Evolutionary conservation across 2,888 invertebrate species (phyloP), one percentile per base, ranked within the genome.

Genomic region (Anthoptus insignis): DNA sequence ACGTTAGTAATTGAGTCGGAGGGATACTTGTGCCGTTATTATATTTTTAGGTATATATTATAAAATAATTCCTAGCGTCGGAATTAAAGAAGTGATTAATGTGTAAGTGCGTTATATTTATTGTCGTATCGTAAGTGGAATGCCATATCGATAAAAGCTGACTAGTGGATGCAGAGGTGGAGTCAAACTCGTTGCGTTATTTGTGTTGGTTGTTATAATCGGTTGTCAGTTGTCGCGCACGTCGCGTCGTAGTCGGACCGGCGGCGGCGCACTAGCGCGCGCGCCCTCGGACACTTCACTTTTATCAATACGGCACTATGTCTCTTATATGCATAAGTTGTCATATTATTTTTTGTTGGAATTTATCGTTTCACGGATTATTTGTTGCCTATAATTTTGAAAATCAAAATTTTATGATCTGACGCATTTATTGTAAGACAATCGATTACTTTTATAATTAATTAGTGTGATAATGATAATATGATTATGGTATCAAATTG

Each of bases 11-110:
- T 90, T 91, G 93, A 93, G 92, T 93, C 93, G 93, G 93, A 92
- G 93, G 93, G 93, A 93, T 93, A 93, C 93, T 92, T 93, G 93
- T 93, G 93, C 93, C 93, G 93, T 93, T 93, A 93, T 93, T 93
- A 93, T 93, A 93, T 93, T 93, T 93, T 92, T 93, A 93, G 92
- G 93, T 93, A 92, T 93, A 93, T 93, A 92, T 92, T 93, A 91
- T 91, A 86, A 91, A 87, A 90, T 92, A 92, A 93, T 92, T 93
- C 93, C 93, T 93, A 92, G 93, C 93, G 93, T 93, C 93, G 93
- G 93, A 92, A 93, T 93, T 91, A 91, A 92, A 88, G 88, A 92
- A 91, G 93, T 93, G 93, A 93, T 90, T 93, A 93, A 92, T 90
- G 91, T 93, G 93, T 93, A 93, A 93, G 93, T 89, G 93, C 91